Base-by-base conservation (phyloP, 2,797 vertebrate genomes). In the Arremon aurantiirostris region DNA sequence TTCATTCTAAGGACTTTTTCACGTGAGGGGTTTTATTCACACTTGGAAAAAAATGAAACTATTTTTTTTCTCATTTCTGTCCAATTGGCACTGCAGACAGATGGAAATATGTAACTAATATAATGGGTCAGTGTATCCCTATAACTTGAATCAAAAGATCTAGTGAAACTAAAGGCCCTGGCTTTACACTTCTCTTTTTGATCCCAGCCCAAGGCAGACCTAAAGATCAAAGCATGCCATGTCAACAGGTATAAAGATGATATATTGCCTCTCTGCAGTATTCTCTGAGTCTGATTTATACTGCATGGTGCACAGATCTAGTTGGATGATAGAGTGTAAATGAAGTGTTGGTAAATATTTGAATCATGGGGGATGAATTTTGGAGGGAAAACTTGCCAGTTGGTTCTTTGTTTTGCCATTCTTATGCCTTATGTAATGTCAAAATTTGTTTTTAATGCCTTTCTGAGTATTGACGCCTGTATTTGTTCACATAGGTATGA, bases 221-320 rank as follows among this genome's bases (percentile, higher is more conserved):
- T 89, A 64, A 76, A 93, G 66, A 94, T 95, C 84, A 95, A 94
- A 92, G 84, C 46, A 24, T 93, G 41, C 14, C 21, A 7, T 59
- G 57, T 86, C 79, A 83, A 56, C 55, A 91, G 86, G 46, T 76
- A 73, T 82, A 79, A 80, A 82, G 52, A 55, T 77, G 50, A 87
- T 61, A n/a, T 69, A 53, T 53, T 94, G n/a, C 50, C 15, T 56
- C 73, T 70, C 71, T 85, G 14, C 12, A 27, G 22, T 63, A n/a
- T 85, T 92, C 11, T 86, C 47, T 0, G 8, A 52, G 60, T 76
- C 35, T 52, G 78, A 72, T 44, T 80, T 78, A 49, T 57, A 20
- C 63, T 64, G 64, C n/a, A 26, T 18, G 27, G 24, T 60, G 20
- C 53, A 57, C 37, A 83, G 65, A 81, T 41, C n/a, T 44, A 19